A percentile compares a stretch with the other conserved stretches of the same genome.
Conservation (phyloP, 2,113 vertebrate species). For the Callionymus lyra region DNA sequence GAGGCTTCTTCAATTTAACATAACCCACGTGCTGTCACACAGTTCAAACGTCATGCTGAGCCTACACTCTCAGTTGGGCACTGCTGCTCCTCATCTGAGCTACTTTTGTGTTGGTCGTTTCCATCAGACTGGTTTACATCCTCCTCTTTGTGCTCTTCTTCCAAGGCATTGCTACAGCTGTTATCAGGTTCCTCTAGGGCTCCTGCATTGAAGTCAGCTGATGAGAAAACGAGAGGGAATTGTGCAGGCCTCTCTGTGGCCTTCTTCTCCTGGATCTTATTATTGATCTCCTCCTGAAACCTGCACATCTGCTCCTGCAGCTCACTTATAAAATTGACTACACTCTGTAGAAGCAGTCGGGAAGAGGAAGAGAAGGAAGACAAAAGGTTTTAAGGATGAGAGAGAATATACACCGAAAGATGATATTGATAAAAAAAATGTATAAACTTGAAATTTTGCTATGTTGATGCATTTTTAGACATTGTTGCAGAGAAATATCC, state of each 20-base stretch:
- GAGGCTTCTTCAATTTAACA: neutral
- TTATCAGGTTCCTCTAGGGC: constrained; percentile 59
- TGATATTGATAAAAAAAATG: too few relatives aligned
- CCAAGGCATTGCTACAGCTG: constrained; percentile 42
- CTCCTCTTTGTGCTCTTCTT: constrained; percentile 16
- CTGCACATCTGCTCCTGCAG: constrained; percentile 97
- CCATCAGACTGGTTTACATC: constrained; percentile 20
- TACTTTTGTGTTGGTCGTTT: constrained; percentile 34
- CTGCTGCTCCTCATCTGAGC: constrained; percentile 66
- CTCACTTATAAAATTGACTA: constrained; percentile 97
- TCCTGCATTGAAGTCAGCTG: too few relatives aligned
- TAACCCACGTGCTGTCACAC: constrained; percentile 26
- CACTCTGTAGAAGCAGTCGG: constrained; percentile 68
- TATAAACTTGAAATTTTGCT: too few relatives aligned
- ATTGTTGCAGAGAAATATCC: too few relatives aligned
- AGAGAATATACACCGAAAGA: too few relatives aligned
- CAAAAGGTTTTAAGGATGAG: constrained; percentile 7
- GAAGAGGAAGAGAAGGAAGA: constrained; percentile 8
- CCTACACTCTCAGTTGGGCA: constrained; percentile 78
- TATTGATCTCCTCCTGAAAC: constrained; percentile 92
- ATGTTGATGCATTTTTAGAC: too few relatives aligned
- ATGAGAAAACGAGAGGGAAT: too few relatives aligned
- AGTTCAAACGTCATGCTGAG: constrained; percentile 63
- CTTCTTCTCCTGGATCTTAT: constrained; percentile 87
- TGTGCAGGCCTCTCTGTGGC: constrained; percentile 59